Percentiles rank a stretch among this genome's conserved stretches.
phyloP scores from a whole-genome alignment of 2,113 vertebrate species.

The Nycticorax nycticorax region DNA sequence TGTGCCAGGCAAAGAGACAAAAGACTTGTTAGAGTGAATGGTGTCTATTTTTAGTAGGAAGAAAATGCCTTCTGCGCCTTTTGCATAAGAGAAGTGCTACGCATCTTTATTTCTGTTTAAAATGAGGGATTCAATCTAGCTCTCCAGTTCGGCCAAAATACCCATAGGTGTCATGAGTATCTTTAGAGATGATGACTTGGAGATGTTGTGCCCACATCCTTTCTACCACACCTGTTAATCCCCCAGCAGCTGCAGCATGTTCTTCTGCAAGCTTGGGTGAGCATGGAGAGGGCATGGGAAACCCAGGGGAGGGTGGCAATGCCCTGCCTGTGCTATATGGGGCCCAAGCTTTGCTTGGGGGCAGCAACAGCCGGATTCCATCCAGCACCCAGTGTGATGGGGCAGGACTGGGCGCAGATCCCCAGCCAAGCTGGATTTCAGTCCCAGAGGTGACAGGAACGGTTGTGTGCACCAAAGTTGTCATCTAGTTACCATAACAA shows the following conservation, averaged over 20 bases:
- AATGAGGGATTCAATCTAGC: neutral
- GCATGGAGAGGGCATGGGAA: neutral
- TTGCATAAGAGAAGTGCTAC: neutral
- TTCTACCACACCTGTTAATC: neutral
- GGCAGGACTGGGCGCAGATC: neutral
- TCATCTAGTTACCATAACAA: conserved; percentile 72
- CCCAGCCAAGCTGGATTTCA: neutral
- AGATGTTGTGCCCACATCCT: neutral
- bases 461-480: conserved; percentile 31
- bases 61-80: neutral
- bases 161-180: neutral
- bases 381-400: neutral
- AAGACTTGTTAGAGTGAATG: neutral
- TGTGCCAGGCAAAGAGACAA: neutral
- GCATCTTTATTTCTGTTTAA: neutral
- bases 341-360: neutral
- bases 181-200: neutral
- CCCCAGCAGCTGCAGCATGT: neutral
- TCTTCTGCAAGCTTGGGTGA: neutral
- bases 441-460: neutral
- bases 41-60: neutral
- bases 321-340: neutral
- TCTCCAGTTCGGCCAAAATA: neutral
- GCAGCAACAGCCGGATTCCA: neutral
- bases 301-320: neutral